Evolutionary conservation across 2,113 vertebrate species (phyloP).

Genomic region (Cisticola juncidis): DNA sequence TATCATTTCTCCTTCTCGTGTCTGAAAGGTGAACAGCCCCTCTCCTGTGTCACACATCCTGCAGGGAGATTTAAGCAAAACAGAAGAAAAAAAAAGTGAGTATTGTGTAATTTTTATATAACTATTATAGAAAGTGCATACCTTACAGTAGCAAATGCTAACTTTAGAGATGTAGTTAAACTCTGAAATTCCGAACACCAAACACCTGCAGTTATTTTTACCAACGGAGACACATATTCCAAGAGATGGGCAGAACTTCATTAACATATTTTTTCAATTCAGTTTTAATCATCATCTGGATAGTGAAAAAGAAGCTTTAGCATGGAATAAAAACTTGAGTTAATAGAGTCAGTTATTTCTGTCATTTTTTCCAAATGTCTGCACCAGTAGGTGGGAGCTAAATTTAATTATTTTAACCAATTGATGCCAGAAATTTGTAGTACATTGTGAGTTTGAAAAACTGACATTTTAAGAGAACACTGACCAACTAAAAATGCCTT

Average conservation of each 20-base stretch:
- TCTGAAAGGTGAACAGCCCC: slow-evolving; percentile 99
- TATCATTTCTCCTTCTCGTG: slow-evolving; percentile 98
- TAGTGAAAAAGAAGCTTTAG: not conserved
- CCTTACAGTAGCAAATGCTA: not conserved
- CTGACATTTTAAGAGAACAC: not conserved
- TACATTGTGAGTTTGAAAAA: not conserved
- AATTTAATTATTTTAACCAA: not conserved
- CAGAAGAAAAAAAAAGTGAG: not conserved
- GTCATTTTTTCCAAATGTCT: not conserved
- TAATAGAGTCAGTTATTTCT: not conserved
- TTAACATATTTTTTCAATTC: not conserved
- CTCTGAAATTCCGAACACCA: not conserved
- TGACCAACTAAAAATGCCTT: not conserved
- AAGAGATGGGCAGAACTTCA: not conserved
- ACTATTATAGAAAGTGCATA: not conserved
- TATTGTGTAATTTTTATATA: not conserved
- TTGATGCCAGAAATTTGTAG: not conserved
- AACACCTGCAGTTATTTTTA: slow-evolving; percentile 21
- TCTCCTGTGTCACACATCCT: slow-evolving; percentile 99
- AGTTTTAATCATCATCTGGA: not conserved
- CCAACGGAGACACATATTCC: not conserved
- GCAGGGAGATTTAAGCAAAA: slow-evolving; percentile 42
- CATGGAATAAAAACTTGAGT: not conserved
- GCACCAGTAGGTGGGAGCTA: not conserved
- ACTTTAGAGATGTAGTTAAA: not conserved